A percentile compares a stretch with the other conserved stretches of the same genome.
Evolutionary conservation across 2,797 vertebrate genomes (phyloP).

Genomic region (Liparis tanakae): DNA sequence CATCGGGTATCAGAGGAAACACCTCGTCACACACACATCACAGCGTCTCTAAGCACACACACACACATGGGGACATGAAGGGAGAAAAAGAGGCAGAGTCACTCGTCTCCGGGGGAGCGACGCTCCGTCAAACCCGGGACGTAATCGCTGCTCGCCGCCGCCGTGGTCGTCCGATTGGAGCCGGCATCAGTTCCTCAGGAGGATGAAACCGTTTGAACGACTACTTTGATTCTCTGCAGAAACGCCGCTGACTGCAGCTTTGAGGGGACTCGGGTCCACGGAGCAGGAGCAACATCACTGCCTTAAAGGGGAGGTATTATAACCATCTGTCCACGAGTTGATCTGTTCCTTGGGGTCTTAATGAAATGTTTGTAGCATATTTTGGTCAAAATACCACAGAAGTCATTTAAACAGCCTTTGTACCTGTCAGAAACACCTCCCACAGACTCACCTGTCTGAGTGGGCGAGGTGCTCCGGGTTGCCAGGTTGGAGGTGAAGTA

Average conservation of each 20-base stretch:
- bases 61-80: slow-evolving; percentile 42
- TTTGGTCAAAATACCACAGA: too few relatives aligned
- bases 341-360: too few relatives aligned
- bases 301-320: too few relatives aligned
- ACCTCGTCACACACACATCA: slow-evolving; percentile 54
- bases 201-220: slow-evolving; percentile 42
- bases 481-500: too few relatives aligned
- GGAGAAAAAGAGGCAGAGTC: slow-evolving; percentile 50
- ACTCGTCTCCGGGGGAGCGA: slow-evolving; percentile 35
- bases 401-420: too few relatives aligned
- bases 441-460: too few relatives aligned
- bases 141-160: slow-evolving; percentile 59
- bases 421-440: too few relatives aligned
- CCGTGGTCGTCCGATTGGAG: slow-evolving; percentile 46
- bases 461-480: too few relatives aligned
- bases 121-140: slow-evolving; percentile 32
- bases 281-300: slow-evolving; percentile 21
- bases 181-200: slow-evolving; percentile 39
- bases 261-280: slow-evolving; percentile 18
- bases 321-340: too few relatives aligned
- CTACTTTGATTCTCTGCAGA: slow-evolving; percentile 35
- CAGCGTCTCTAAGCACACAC: slow-evolving; percentile 58
- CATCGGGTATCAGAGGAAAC: slow-evolving; percentile 55
- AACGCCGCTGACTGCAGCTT: neutral
- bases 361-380: too few relatives aligned